Conservation (phyloP, 2,888 invertebrate genomes). For the Xanthorhoe designata region DNA sequence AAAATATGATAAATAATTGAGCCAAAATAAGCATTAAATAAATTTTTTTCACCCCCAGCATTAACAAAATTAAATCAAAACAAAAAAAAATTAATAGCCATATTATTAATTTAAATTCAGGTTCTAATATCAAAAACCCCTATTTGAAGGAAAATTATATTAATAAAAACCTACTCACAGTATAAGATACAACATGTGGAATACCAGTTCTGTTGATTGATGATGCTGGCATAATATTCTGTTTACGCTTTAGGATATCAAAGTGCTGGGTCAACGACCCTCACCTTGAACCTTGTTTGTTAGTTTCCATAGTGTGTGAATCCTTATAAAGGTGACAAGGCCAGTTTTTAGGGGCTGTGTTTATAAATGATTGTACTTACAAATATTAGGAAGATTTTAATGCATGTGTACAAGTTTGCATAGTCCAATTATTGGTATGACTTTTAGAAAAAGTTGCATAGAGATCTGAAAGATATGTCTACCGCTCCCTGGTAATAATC, state of each 20-base stretch:
- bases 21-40: no score
- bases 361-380: background rate
- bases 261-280: conserved; percentile 32
- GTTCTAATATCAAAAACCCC: background rate
- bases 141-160: background rate
- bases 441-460: no score
- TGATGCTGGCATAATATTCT: conserved; percentile 32
- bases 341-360: conserved; percentile 2
- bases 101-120: no score
- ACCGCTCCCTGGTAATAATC: no score
- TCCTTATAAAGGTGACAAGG: conserved; percentile 13
- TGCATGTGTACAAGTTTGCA: no score
- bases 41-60: no score
- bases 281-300: conserved; percentile 40
- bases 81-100: no score
- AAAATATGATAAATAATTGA: no score
- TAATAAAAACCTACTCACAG: background rate
- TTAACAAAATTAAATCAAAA: no score
- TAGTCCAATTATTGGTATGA: no score
- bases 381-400: no score
- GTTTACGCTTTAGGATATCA: conserved; percentile 33
- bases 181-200: conserved; percentile 7
- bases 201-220: conserved; percentile 34
- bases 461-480: no score
- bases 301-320: conserved; percentile 35